Evolutionary conservation across 2,113 vertebrate genomes (phyloP).

Genomic region (Chaetura pelagica): DNA sequence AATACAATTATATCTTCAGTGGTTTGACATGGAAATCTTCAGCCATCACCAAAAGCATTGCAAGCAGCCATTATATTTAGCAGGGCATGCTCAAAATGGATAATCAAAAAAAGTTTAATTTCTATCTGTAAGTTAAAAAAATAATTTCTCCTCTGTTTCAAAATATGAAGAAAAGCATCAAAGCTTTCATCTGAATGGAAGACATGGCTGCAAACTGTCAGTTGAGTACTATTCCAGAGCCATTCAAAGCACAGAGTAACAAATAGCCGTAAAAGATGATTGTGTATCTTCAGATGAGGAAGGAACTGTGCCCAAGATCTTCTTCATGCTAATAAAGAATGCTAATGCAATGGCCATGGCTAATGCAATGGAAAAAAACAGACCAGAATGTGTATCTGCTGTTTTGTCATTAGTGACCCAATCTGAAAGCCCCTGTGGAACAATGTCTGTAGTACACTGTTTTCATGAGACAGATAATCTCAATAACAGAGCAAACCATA

Average conservation of each 20-base stretch:
- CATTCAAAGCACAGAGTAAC: not conserved
- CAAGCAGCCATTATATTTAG: not conserved
- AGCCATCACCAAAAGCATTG: not conserved
- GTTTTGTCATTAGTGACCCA: not conserved
- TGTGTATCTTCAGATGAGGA: rapidly evolving
- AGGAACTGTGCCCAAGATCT: not conserved
- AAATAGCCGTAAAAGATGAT: not conserved
- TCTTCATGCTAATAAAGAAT: not conserved
- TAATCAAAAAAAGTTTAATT: not conserved
- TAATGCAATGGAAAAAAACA: not conserved
- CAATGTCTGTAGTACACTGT: not conserved
- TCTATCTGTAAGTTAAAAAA: not conserved
- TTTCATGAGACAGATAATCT: not conserved
- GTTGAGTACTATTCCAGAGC: not conserved
- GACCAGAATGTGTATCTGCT: not conserved
- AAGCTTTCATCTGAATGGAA: not conserved
- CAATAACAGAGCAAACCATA: not conserved
- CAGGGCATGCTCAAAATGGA: not conserved
- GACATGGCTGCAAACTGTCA: not conserved
- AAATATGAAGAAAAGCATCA: not conserved
- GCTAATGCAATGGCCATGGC: not conserved
- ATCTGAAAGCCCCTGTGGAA: not conserved
- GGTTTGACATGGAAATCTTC: not conserved
- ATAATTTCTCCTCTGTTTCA: not conserved
- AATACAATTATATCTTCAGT: not conserved